Base-by-base conservation (phyloP, 2,797 vertebrate species). In the Astyanax mexicanus region DNA sequence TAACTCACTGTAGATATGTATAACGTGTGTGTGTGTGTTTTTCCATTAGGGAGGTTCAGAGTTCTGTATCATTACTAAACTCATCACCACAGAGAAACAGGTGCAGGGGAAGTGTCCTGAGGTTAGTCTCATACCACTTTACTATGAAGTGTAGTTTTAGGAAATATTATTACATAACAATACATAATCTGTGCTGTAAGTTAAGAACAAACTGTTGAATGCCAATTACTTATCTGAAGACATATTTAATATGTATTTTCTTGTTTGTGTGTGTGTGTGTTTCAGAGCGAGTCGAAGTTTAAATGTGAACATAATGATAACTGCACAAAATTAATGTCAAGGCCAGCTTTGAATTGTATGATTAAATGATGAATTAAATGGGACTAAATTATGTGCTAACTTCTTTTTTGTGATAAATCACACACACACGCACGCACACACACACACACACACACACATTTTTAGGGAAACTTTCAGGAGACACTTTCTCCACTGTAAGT, bases 21-120 rank as follows among this genome's bases (percentile, higher is more conserved):
- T 57, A 19, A n/a, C n/a, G n/a, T 27, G n/a, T 44, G 45, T 40
- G 13, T 69, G 37, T 66, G 2, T 35, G 1, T 62, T 29, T 87
- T 25, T 58, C 51, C 42, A 70, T 5, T 81, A 98, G 97, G 97
- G 97, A 72, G 95, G 95, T 0, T 95, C 96, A 0, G 95, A 98
- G 74, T 98, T 98, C 84, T 96, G 96, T 83, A 93, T 98, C 86
- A 96, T 98, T 86, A 98, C 97, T 72, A 97, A 96, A 88, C 85
- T 96, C 85, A 97, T 98, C 69, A 92, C 91, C 1, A 97, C 97
- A 0, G 95, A 97, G 78, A 94, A 96, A 47, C 96, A 98, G 85
- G 87, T 89, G 21, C 96, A 98, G 89, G 95, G 94, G 62, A 78
- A 88, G 83, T 98, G 97, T 87, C 95, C 97, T 13, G 96, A 98